Conservation (phyloP, 2,888 invertebrate species). For the Chloroclysta siterata region DNA sequence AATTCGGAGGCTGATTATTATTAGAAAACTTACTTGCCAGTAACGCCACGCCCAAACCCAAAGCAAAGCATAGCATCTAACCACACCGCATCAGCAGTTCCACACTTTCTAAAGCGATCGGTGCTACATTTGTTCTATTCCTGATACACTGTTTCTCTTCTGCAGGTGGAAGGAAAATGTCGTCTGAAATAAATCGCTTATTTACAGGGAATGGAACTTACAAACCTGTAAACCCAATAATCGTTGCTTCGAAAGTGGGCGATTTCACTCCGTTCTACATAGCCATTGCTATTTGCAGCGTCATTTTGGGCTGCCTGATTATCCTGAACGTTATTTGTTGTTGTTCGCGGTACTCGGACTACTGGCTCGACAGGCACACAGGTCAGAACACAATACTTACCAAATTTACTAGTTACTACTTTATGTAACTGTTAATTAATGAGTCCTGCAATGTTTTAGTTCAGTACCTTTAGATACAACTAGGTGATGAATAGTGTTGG, state of each 20-base stretch:
- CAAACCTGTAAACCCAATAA: constrained; percentile 65
- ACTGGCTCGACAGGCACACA: constrained; percentile 93
- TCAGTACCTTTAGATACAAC: too few species aligned
- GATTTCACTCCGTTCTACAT: constrained; percentile 95
- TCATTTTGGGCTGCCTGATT: constrained; percentile 88
- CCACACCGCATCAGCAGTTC: too few species aligned
- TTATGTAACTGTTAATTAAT: too few species aligned
- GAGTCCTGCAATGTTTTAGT: too few species aligned
- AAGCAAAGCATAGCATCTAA: too few species aligned
- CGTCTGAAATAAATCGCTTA: constrained; percentile 73
- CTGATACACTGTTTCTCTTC: constrained; percentile 66
- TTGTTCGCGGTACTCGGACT: constrained; percentile 91
- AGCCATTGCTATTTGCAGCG: constrained; percentile 90
- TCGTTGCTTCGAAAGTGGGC: constrained; percentile 72
- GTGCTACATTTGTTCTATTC: constrained; percentile 28
- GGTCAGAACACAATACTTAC: constrained; percentile 79
- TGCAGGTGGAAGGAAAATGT: constrained; percentile 74
- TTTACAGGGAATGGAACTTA: constrained; percentile 77
- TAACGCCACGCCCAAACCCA: too few species aligned
- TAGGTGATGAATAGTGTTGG: too few species aligned
- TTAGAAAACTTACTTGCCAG: too few species aligned
- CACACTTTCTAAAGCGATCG: constrained; percentile 4
- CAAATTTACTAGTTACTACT: too few species aligned
- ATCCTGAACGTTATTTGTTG: constrained; percentile 91
- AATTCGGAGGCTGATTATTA: too few species aligned